Conservation (phyloP, 2,113 vertebrate species). For the Lepidothrix coronata region DNA sequence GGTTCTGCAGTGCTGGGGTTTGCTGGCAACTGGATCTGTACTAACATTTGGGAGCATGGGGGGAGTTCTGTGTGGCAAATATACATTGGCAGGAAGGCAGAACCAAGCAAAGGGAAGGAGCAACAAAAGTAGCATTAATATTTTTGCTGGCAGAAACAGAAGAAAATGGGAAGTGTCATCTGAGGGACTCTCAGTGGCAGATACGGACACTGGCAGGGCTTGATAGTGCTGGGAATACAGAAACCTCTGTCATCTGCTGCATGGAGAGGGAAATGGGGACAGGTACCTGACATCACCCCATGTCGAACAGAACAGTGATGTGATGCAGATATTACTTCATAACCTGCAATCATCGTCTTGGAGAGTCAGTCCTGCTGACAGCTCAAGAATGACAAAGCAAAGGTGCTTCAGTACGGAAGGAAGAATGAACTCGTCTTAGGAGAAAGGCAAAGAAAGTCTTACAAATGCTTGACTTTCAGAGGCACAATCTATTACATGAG, state of each 20-base stretch:
- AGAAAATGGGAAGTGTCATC: not conserved
- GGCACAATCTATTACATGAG: rapidly evolving
- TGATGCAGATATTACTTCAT: not conserved
- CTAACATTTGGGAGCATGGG: not conserved
- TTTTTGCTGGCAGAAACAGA: constrained; percentile 10
- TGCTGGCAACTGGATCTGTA: not conserved
- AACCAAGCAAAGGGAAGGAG: not conserved
- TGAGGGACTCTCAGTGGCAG: not conserved
- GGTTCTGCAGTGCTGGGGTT: not conserved
- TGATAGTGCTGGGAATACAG: not conserved
- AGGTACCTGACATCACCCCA: rapidly evolving
- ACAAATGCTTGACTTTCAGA: not conserved
- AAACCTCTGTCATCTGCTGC: not conserved
- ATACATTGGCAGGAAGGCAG: not conserved
- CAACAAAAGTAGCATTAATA: not conserved
- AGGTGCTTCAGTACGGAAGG: not conserved
- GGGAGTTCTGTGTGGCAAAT: not conserved
- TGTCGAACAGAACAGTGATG: not conserved
- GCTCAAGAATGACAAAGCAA: not conserved
- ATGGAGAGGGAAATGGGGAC: not conserved
- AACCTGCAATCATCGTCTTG: not conserved
- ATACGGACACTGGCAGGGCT: not conserved
- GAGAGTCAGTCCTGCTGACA: not conserved
- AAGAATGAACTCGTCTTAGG: not conserved
- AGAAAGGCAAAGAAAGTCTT: not conserved